Base-by-base conservation (phyloP, 1,140 invertebrate species). In the Radopholus similis region DNA sequence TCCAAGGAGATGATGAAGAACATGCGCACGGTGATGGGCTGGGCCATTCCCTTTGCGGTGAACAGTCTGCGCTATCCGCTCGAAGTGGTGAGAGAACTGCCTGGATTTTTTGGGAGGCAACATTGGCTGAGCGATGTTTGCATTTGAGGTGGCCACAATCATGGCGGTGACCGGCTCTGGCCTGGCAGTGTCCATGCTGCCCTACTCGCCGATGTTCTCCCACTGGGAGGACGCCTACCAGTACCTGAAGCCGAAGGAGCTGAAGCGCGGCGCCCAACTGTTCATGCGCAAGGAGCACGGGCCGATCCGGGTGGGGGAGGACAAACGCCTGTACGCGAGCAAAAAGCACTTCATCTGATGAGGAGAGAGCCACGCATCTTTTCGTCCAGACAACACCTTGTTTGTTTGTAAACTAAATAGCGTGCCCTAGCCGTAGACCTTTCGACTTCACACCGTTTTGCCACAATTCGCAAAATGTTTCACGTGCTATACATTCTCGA, bases 261-360 rank as follows among this genome's bases (percentile, higher is more conserved):
- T 81, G 13, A 54, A 49, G 34, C 70, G 78, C 15, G 78, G 78
- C 38, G 64, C 51, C 11, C 66, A 77, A 37, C 21, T 82, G 13
- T 78, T 81, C 71, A 55, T 81, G 11, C 80, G 78, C 32, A 71
- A 75, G 40, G 77, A 81, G 35, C 68, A 65, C 6, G 78, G 80
- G 15, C 70, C 78, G 11, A 65, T 82, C 34, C 64, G 38, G 18
- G 78, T 80, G 42, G 78, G 78, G n/a, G 0, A 35, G 15, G 74
- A 81, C 59, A 59, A 77, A 35, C 51, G 73, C 26, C 64, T 80
- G n/a, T 81, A 82, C 55, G 80, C 78, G 38, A 74, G 64, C 68
- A 82, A 76, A 59, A 80, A 81, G 38, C 69, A 81, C 65, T 82
- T 80, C 49, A 62, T 77, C 26, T 80, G n/a, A n/a, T n/a, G n/a